A percentile compares a stretch with the other conserved stretches of the same genome.
These are phyloP conservation scores for Hypena proboscidalis DNA, from an alignment of 2,888 invertebrate genomes.

Conservation along the genomic window DNA sequence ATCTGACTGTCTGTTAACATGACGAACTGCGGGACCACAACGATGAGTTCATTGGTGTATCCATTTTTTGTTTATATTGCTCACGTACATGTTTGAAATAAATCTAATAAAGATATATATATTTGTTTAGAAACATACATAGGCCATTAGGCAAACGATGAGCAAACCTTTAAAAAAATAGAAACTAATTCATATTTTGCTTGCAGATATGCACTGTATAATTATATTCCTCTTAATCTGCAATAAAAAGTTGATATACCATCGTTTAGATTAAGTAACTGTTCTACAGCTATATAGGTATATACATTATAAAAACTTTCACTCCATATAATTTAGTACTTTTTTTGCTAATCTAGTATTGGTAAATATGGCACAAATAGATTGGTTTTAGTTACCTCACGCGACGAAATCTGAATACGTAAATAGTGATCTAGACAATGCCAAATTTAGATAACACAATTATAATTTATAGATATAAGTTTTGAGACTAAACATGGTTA, in stretches of 20 bases:
- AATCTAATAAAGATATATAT: conserved; percentile 11
- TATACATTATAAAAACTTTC: no score
- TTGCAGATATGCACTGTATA: no score
- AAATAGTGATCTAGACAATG: conserved; percentile 26
- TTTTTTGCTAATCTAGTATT: no score
- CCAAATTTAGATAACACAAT: conserved; percentile 33
- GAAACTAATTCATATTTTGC: no score
- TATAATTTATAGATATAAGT: conserved; percentile 27
- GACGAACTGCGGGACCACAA: conserved; percentile 28
- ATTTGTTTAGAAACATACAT: conserved; percentile 5
- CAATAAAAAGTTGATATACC: no score
- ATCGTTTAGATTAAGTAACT: no score
- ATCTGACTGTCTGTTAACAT: no score
- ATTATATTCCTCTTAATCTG: no score
- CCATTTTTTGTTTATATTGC: conserved; percentile 39
- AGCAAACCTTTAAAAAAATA: neutral
- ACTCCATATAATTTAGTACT: no score
- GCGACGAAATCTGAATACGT: conserved; percentile 25
- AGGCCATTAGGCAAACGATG: neutral
- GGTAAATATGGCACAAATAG: no score
- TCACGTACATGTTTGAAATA: conserved; percentile 28
- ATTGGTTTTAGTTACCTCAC: conserved; percentile 8
- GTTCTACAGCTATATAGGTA: no score
- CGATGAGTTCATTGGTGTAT: conserved; percentile 48
- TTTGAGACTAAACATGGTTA: conserved; percentile 5